Evolutionary conservation across 1,140 invertebrate genomes (phyloP), one percentile per base, ranked within the genome.

Genomic region (Lepidostoma basale): DNA sequence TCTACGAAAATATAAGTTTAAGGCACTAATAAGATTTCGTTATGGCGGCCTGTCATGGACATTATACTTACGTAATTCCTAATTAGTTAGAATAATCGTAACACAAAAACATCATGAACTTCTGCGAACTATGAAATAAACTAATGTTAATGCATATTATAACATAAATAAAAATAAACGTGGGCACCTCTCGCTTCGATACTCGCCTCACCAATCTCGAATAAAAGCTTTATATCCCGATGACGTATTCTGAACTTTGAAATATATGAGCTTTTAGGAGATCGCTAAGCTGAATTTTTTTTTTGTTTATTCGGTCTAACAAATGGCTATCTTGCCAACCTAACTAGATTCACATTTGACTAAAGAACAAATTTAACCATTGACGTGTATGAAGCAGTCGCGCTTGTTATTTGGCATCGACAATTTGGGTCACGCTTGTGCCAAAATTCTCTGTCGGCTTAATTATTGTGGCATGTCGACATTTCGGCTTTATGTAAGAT

Each of bases 401-500:
- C 63, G 56, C 40, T 44, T 23, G 65, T 47, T 58, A 63, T 64
- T 71, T 71, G 69, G 69, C 69, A 71, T 67, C 64, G 40, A 36
- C 45, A 23, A 67, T 67, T 71, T 71, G 69, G 69, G 69, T 71
- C 69, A 71, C 36, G 49, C 59, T 49, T 33, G 65, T 67, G 69
- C 69, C 69, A 71, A 71, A 71, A 71, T 58, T 67, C 60, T 64
- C 60, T 67, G 65, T 71, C 69, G 59, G 69, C 69, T 71, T 71
- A 71, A 71, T 71, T 71, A 71, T 71, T 67, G 65, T 67, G 65
- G 65, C 69, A 71, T 67, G 69, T 71, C 69, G 69, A 71, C 69
- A 71, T 71, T 71, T 71, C 52, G 62, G 49, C 65, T 71, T 71
- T 71, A 71, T 71, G 65, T 71, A 71, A 71, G 69, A 67, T 67